Evolutionary conservation across 2,113 vertebrate genomes (phyloP).

Genomic region (Upupa epops): DNA sequence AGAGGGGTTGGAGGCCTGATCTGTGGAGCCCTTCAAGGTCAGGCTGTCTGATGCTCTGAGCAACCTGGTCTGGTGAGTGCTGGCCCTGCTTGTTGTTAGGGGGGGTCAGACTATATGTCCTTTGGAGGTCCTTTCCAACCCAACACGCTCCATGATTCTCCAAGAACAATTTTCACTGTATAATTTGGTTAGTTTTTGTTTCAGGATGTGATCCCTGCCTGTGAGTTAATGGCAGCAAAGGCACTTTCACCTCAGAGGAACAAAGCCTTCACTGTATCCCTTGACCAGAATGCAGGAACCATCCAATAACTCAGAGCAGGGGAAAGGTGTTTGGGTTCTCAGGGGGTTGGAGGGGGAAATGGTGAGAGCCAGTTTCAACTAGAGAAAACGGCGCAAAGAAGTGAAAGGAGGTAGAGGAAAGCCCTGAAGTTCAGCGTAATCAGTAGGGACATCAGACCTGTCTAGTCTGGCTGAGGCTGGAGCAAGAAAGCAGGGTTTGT

Average conservation of each 20-base stretch:
- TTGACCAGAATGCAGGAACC: not conserved
- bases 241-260: rapidly evolving
- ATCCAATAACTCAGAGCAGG: not conserved
- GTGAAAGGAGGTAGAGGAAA: not conserved
- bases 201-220: not conserved
- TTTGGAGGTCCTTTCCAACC: too few relatives aligned
- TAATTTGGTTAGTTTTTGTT: not conserved
- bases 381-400: not conserved
- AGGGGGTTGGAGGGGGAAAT: not conserved
- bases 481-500: not conserved
- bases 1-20: too few relatives aligned
- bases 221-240: not conserved
- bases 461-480: constrained; percentile 25
- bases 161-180: not conserved
- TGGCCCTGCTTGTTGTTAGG: too few relatives aligned
- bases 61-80: too few relatives aligned
- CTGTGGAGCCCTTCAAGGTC: too few relatives aligned
- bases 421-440: not conserved
- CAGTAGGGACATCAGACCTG: constrained; percentile 14
- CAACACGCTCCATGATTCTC: too few relatives aligned
- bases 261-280: not conserved
- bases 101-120: too few relatives aligned
- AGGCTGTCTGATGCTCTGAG: too few relatives aligned
- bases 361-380: not conserved
- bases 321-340: not conserved